Base-by-base conservation (phyloP, 2,888 invertebrate species). In the Plutella xylostella region DNA sequence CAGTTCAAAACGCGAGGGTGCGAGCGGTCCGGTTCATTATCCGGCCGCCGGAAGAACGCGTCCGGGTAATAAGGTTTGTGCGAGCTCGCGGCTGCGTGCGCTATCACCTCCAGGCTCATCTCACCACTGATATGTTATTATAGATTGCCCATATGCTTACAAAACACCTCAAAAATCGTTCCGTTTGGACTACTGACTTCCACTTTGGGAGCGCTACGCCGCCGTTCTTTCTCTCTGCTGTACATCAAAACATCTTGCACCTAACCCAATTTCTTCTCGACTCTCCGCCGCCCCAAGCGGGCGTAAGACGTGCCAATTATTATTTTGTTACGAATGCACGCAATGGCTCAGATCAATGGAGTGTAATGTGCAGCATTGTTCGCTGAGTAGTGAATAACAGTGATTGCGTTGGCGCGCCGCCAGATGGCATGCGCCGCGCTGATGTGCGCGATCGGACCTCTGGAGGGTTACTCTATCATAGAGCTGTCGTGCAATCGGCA, bases 401-500 rank as follows among this genome's bases (percentile, higher is more conserved):
- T 78, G 77, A 79, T 79, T 80, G 78, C 77, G 73, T 82, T 82
- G 82, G 80, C 80, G 63, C 63, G 54, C 65, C 60, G 69, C 80
- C 82, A 82, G 78, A 73, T 73, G 72, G 77, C 74, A 71, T 65
- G 66, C 69, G 65, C 60, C 72, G 63, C 61, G 70, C 74, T 72
- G 72, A 74, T 68, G 66, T 60, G 65, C 60, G 65, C 60, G 56
- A 62, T 65, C 59, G 55, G 55, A 30, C 31, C 31, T 31, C 12
- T 33, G n/a, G n/a, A n/a, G n/a, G n/a, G n/a, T n/a, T n/a, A n/a
- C n/a, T n/a, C n/a, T n/a, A n/a, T n/a, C n/a, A n/a, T 30, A 19
- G n/a, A n/a, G n/a, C n/a, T n/a, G n/a, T n/a, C n/a, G n/a, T n/a
- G n/a, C n/a, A n/a, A n/a, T n/a, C n/a, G n/a, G n/a, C n/a, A n/a